phyloP scores from a whole-genome alignment of 37 sponge, comb jelly and placozoan species.

The Cliona cf. orientalis region DNA sequence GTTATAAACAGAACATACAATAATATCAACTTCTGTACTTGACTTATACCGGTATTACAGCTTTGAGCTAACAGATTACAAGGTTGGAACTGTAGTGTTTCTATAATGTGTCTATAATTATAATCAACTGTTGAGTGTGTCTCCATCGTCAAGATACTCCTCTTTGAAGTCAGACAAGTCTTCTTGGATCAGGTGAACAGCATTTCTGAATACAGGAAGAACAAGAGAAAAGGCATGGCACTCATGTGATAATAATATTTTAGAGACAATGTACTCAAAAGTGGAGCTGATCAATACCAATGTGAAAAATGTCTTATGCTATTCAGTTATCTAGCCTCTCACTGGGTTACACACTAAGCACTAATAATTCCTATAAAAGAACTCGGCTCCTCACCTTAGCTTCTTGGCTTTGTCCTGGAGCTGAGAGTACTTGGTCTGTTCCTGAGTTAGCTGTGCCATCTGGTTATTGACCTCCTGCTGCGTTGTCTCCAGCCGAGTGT shows the following conservation, averaged over 20 bases:
- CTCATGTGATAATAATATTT: no score
- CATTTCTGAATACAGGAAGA: constrained; percentile 5
- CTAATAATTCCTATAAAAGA: neutral
- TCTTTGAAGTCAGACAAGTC: constrained; percentile 17
- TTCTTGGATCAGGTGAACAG: constrained; percentile 6
- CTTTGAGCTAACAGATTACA: no score
- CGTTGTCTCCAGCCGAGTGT: neutral
- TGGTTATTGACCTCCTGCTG: neutral
- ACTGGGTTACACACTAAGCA: neutral
- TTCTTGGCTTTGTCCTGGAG: constrained; percentile 12
- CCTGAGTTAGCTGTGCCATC: neutral
- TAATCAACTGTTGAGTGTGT: neutral
- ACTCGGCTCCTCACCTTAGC: neutral
- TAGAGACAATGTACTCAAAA: no score
- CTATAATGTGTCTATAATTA: no score
- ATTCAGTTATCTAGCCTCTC: no score
- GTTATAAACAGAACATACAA: no score
- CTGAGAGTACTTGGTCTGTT: neutral
- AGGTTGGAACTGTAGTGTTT: no score
- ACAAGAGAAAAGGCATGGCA: neutral
- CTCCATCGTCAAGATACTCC: constrained; percentile 9
- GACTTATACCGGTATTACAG: no score
- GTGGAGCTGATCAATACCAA: no score
- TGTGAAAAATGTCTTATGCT: no score
- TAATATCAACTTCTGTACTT: no score